phyloP scores from a whole-genome alignment of 2,113 vertebrate genomes.

The Lampris megalopsis region DNA sequence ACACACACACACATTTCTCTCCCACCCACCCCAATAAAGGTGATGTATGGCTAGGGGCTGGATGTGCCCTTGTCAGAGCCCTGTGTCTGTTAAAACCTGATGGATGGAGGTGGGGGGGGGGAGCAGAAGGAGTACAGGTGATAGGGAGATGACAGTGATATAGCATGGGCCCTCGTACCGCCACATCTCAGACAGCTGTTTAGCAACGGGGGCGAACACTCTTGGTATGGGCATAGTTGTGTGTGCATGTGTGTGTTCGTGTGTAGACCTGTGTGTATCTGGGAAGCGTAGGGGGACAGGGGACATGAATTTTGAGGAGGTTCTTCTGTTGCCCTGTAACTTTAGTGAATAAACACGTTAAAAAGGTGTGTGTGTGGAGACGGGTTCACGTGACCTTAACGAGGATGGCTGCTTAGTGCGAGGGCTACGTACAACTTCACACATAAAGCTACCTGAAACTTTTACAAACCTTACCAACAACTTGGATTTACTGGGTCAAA shows the following conservation, averaged over 20 bases:
- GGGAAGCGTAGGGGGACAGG: slow-evolving; percentile 22
- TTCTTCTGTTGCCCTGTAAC: background rate
- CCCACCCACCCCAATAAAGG: slow-evolving; percentile 60
- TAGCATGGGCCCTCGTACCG: slow-evolving; percentile 40
- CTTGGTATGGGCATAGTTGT: slow-evolving; percentile 25
- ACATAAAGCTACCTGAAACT: too few relatives aligned
- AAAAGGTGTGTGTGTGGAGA: background rate
- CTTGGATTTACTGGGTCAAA: too few relatives aligned
- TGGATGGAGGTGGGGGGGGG: slow-evolving; percentile 68
- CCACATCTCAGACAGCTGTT: slow-evolving; percentile 76
- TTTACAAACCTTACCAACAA: too few relatives aligned
- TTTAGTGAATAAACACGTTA: background rate
- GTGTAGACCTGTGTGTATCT: background rate
- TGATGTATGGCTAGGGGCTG: slow-evolving; percentile 74
- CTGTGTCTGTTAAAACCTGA: slow-evolving; percentile 72
- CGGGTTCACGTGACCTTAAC: too few relatives aligned
- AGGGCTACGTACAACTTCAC: too few relatives aligned
- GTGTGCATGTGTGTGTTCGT: slow-evolving; percentile 23
- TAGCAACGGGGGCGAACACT: slow-evolving; percentile 58
- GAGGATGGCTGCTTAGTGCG: too few relatives aligned
- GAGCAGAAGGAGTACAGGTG: slow-evolving; percentile 72
- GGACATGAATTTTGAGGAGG: slow-evolving; percentile 21
- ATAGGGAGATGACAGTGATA: slow-evolving; percentile 77
- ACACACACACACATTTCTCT: background rate
- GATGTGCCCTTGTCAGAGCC: slow-evolving; percentile 79